Evolutionary conservation across 2,113 vertebrate genomes (phyloP).

Genomic region (Neofelis nebulosa): DNA sequence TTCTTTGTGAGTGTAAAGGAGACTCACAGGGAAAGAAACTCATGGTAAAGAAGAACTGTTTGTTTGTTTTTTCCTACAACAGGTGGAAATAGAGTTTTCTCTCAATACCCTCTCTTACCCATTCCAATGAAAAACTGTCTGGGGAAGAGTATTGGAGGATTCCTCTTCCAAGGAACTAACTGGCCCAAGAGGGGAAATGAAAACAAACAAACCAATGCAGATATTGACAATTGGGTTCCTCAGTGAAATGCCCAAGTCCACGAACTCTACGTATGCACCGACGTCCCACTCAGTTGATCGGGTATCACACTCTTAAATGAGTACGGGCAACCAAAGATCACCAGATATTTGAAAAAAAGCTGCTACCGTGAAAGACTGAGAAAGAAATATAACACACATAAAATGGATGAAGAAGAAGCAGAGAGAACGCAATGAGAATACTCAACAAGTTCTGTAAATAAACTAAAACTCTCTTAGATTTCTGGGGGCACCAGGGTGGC

Average conservation of each 20-base stretch:
- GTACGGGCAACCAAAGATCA: background rate
- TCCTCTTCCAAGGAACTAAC: background rate
- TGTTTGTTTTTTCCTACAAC: background rate
- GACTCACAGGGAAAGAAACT: background rate
- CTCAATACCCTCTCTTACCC: background rate
- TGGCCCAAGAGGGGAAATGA: background rate
- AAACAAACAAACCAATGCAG: background rate
- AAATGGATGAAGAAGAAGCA: background rate
- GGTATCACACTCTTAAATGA: background rate
- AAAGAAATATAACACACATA: background rate
- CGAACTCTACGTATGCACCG: background rate
- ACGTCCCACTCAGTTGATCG: background rate
- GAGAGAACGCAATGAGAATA: background rate
- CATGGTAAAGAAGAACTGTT: background rate
- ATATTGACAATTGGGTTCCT: background rate
- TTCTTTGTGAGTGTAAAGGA: background rate
- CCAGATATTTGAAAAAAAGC: background rate
- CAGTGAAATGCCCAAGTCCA: background rate
- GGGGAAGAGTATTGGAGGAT: background rate
- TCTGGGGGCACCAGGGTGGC: too few relatives aligned
- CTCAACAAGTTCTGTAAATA: background rate
- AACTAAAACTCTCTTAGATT: background rate
- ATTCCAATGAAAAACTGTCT: background rate
- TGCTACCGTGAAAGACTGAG: background rate
- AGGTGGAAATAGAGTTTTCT: background rate